Base-by-base conservation (phyloP, 2,113 vertebrate species). In the Leptobrachium leishanense region DNA sequence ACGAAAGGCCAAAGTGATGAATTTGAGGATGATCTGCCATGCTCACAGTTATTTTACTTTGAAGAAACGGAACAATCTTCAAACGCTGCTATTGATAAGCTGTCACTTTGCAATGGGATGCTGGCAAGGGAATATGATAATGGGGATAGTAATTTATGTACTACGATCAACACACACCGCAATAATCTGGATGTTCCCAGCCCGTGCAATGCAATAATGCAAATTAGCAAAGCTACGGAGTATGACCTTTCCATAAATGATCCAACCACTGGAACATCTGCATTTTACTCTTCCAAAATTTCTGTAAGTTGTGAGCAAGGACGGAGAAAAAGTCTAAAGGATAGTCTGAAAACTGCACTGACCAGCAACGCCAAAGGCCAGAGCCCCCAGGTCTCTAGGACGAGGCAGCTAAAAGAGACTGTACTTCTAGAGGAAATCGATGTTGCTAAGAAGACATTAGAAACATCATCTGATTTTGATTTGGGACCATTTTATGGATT, bases 401-500 rank as follows among this genome's bases (percentile, higher is more conserved):
- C 84, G 2, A 90, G 86, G 13, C 90, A 84, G n/a, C 85, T 96
- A 67, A 94, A 95, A 82, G 93, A 96, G 72, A 92, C 91, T 2
- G 83, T 91, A 64, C 84, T 98, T 10, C 92, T 89, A 10, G 89
- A 96, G 88, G 96, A 98, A 90, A 94, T 97, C 41, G 90, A 84
- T 72, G 87, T 93, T 62, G 97, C 95, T 55, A 84, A 88, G 82
- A 91, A 89, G 88, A 82, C 94, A 15, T 87, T 94, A 46, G 91
- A 93, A 67, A 85, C 87, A 0, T 88, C 90, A 0, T 85, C 89
- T 12, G 87, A 87, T 5, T 81, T 90, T 9, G 96, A 99, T 77
- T 90, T 93, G 39, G 98, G 98, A 6, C 98, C 98, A 1, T 99
- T 99, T 86, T 99, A 97, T 82, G 97, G 96, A 2, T 94, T 99